Percentiles rank a stretch among this genome's conserved stretches.
Evolutionary conservation across 2,113 vertebrate species (phyloP).

Genomic region (Boleophthalmus pectinirostris): DNA sequence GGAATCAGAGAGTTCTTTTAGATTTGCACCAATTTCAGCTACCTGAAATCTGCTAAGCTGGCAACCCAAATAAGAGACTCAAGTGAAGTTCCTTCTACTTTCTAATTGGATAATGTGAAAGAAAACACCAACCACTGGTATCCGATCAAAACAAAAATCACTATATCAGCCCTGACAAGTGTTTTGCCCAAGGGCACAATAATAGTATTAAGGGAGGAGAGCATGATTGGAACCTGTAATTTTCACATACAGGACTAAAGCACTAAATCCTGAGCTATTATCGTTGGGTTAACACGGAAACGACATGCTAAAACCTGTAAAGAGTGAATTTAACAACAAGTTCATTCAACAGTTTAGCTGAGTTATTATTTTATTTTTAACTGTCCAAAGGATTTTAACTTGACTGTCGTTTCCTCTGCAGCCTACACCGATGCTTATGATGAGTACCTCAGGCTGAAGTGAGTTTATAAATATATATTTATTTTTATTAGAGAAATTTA

Average conservation of each 20-base stretch:
- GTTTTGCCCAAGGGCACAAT: background rate
- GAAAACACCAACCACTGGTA: no score
- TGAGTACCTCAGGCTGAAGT: slow-evolving; percentile 96
- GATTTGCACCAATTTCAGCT: no score
- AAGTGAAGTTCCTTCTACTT: no score
- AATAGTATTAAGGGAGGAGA: background rate
- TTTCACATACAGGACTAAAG: background rate
- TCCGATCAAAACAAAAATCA: no score
- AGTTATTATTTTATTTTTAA: background rate
- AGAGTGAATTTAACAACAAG: background rate
- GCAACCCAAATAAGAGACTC: no score
- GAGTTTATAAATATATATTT: slow-evolving; percentile 48
- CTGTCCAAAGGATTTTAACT: background rate
- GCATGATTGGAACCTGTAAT: background rate
- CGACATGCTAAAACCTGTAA: background rate
- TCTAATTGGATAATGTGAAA: no score
- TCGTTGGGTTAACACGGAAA: background rate
- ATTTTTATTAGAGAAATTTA: no score
- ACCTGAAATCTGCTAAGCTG: no score
- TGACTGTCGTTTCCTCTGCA: slow-evolving; percentile 54
- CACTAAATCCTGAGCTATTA: background rate
- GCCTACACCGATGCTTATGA: slow-evolving; percentile 90
- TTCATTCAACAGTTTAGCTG: background rate
- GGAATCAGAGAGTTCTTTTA: no score
- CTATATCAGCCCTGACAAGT: no score